A percentile compares a stretch with the other conserved stretches of the same genome.
These are phyloP conservation scores for Gari tellinella DNA, from an alignment of 2,888 invertebrate species.

Conservation along the genomic window DNA sequence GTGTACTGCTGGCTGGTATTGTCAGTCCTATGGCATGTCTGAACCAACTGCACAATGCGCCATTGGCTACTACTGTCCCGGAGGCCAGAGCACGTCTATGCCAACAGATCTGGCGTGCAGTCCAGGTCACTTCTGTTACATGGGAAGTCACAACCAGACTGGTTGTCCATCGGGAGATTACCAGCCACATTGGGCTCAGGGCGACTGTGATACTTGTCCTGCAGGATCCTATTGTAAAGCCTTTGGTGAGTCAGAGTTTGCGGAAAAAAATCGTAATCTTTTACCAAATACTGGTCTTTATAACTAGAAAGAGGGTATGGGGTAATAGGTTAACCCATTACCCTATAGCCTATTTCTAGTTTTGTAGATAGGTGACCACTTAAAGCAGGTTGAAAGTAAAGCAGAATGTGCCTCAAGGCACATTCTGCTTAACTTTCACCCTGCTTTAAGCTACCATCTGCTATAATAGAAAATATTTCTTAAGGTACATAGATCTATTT, in stretches of 20 bases:
- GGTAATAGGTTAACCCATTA: too few species aligned
- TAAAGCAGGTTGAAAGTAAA: too few species aligned
- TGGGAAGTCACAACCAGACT: constrained; percentile 81
- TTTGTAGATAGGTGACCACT: too few species aligned
- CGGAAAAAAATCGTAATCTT: too few species aligned
- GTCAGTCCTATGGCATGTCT: constrained; percentile 76
- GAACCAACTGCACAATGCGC: constrained; percentile 75
- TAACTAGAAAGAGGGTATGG: too few species aligned
- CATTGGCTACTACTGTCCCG: constrained; percentile 82
- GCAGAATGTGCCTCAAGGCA: too few species aligned
- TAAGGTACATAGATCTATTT: too few species aligned
- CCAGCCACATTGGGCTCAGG: constrained; percentile 79
- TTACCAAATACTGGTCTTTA: too few species aligned
- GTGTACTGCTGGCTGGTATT: constrained; percentile 81
- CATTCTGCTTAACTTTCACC: too few species aligned
- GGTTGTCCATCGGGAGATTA: constrained; percentile 83
- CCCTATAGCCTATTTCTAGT: too few species aligned
- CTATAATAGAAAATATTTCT: too few species aligned
- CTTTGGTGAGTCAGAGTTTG: constrained; percentile 69
- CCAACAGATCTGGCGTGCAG: constrained; percentile 77
- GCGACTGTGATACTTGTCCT: constrained; percentile 79
- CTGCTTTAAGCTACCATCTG: too few species aligned
- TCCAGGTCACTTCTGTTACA: constrained; percentile 82
- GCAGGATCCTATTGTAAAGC: constrained; percentile 80
- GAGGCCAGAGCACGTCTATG: constrained; percentile 74